phyloP scores from a whole-genome alignment of 1,140 invertebrate genomes.

The Dreissena rostriformis region DNA sequence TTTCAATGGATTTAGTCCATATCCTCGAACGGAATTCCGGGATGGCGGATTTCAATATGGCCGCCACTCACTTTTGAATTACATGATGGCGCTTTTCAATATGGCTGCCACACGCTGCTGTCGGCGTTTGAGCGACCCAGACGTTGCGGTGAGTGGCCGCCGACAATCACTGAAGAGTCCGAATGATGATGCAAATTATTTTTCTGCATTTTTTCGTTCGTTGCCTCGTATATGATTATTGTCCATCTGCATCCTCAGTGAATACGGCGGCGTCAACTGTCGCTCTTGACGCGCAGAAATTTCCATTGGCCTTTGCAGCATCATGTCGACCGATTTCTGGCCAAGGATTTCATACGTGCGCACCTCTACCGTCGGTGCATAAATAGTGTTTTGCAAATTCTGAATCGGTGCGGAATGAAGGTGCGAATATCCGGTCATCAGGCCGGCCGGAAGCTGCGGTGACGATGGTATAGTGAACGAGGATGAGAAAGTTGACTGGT shows the following conservation, averaged over 20 bases:
- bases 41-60: conserved; percentile 66
- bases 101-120: not conserved
- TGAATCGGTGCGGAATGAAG: conserved; percentile 56
- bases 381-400: conserved; percentile 64
- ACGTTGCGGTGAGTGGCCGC: conserved; percentile 59
- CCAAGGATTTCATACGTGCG: conserved; percentile 66
- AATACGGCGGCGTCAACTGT: conserved; percentile 52
- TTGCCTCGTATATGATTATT: conserved; percentile 34
- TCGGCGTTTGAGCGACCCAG: conserved; percentile 56
- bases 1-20: not conserved
- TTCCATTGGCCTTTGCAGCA: conserved; percentile 21
- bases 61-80: conserved; percentile 68
- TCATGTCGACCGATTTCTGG: conserved; percentile 2
- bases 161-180: not conserved
- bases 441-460: conserved; percentile 63
- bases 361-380: conserved; percentile 60
- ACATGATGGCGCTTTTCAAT: not conserved
- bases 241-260: conserved; percentile 34
- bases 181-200: conserved; percentile 39
- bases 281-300: conserved; percentile 58
- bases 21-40: not conserved
- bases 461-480: conserved; percentile 60
- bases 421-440: conserved; percentile 69
- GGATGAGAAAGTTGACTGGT: conserved; percentile 59
- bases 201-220: conserved; percentile 52